Conservation (phyloP, 2,113 vertebrate species). For the Petrocephalus zakoni region DNA sequence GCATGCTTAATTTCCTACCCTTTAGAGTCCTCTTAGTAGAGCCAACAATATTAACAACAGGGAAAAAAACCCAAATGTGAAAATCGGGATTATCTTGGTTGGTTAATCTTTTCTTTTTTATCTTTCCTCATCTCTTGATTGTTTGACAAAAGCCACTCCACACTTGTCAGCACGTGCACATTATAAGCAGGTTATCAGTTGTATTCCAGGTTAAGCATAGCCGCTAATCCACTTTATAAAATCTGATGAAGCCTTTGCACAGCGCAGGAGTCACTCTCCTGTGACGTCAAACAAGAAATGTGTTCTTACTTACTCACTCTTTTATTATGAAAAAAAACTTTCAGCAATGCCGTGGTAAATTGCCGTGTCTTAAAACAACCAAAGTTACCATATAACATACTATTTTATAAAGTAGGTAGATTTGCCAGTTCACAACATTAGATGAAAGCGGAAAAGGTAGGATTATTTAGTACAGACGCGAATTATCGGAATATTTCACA, state of each 20-base stretch:
- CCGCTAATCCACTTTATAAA: constrained; percentile 32
- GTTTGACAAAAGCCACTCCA: constrained; percentile 33
- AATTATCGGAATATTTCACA: too few species aligned
- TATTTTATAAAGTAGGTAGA: too few species aligned
- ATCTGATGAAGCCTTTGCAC: constrained; percentile 34
- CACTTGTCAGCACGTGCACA: constrained; percentile 20
- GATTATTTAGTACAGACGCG: too few species aligned
- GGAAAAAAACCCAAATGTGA: constrained; percentile 10
- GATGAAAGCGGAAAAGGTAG: too few species aligned
- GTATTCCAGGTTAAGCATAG: constrained; percentile 34
- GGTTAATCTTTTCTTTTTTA: constrained; percentile 40
- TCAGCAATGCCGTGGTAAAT: too few species aligned
- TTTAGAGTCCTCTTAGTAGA: neutral
- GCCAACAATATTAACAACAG: constrained; percentile 1
- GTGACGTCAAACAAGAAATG: neutral
- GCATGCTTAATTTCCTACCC: neutral
- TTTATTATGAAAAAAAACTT: too few species aligned
- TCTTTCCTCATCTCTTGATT: constrained; percentile 40
- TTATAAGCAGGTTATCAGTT: constrained; percentile 27
- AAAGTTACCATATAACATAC: too few species aligned
- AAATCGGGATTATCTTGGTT: constrained; percentile 12
- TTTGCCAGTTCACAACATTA: too few species aligned
- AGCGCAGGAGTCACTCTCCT: neutral
- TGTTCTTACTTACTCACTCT: too few species aligned
- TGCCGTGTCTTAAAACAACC: too few species aligned